A percentile compares a stretch with the other conserved stretches of the same genome.
phyloP scores from a whole-genome alignment of 2,113 vertebrate species.

The Perccottus glenii region DNA sequence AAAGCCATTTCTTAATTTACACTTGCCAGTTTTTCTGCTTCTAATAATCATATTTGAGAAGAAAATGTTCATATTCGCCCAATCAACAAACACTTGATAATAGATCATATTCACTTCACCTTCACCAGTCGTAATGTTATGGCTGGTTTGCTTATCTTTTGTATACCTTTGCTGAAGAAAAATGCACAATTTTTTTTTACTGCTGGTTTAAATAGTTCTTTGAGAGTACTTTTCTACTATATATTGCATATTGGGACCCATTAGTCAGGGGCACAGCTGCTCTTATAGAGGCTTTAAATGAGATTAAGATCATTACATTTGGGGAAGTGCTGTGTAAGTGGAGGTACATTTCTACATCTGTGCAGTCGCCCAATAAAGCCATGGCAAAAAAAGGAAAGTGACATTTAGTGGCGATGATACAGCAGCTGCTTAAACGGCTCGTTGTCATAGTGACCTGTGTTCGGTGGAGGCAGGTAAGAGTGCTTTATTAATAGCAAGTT shows the following conservation, averaged over 20 bases:
- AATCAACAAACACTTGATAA: no score
- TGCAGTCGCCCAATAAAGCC: constrained; percentile 4
- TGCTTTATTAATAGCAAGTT: constrained; percentile 3
- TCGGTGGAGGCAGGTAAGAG: not conserved
- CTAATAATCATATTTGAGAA: no score
- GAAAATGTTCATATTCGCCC: no score
- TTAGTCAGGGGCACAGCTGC: constrained; percentile 7
- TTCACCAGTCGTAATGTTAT: no score
- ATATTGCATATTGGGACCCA: constrained; percentile 16
- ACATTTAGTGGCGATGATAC: not conserved
- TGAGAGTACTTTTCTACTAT: constrained; percentile 1
- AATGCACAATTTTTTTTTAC: no score
- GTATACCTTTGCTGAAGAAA: no score
- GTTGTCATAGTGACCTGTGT: constrained; percentile 32
- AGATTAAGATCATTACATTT: constrained; percentile 33
- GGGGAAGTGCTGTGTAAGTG: not conserved
- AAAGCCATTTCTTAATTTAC: no score
- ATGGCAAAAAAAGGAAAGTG: not conserved
- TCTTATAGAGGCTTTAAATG: constrained; percentile 9
- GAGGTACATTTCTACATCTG: constrained; percentile 5
- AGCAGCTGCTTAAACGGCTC: no score
- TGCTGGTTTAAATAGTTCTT: no score
- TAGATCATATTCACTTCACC: no score
- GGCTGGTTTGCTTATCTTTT: no score
- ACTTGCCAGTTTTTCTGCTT: no score